Base-by-base conservation (phyloP, 2,888 invertebrate genomes). In the Cephus rjabovi region DNA sequence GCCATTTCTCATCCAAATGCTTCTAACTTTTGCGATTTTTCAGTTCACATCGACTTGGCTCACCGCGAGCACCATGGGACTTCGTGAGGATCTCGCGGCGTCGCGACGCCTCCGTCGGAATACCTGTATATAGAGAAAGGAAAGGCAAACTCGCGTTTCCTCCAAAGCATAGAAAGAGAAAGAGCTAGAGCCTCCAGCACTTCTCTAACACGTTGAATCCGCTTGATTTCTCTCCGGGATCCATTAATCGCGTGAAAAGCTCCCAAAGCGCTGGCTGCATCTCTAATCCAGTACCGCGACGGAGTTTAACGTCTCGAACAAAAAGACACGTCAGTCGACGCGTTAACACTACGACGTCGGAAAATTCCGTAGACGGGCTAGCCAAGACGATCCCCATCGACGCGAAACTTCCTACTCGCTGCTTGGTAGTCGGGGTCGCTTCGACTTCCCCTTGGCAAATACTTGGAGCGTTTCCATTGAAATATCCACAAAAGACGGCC, bases 11-110 rank as follows among this genome's bases (percentile, higher is more conserved):
- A 86, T 86, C 81, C 82, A 81, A 84, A 83, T 83, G 84, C 81
- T 77, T 79, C 82, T 80, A 86, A 86, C 84, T 86, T 85, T 83
- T 76, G 83, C 83, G 84, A 86, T 86, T 85, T 86, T 71, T 71
- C 71, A 31, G 71, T 71, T 9, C 71, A 12, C 31, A n/a, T 34
- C 71, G 56, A 34, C 71, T 71, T 34, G 4, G 34, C 71, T 71
- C 12, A 71, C 71, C 71, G 71, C 23, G 56, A 56, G 23, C 56
- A 56, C 2, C 23, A 56, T 56, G 56, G 56, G 56, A 56, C 30
- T 31, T 71, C 12, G 31, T 1, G 71, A 34, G 23, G 31, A 33
- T n/a, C 71, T 34, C 15, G 31, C 71, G 31, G 71, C 31, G 31
- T 71, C 71, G 31, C 71, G 12, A 30, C 71, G 56, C 2, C 23